These are phyloP conservation scores for Tridacna crocea DNA, from an alignment of 2,888 invertebrate genomes.

Conservation along the genomic window DNA sequence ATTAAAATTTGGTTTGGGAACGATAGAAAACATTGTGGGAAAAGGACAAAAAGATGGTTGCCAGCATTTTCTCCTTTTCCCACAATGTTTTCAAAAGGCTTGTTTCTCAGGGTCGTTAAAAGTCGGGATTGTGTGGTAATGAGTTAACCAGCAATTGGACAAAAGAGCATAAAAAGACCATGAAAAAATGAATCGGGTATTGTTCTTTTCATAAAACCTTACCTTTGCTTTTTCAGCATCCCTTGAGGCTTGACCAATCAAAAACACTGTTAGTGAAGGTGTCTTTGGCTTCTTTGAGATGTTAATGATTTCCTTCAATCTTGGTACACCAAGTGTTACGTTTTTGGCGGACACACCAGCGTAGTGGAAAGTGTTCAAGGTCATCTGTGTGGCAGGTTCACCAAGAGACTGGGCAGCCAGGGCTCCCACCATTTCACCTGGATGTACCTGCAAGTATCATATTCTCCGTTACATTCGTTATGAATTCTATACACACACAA, in stretches of 20 bases:
- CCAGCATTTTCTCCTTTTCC: too few species aligned
- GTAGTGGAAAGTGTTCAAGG: conserved; percentile 99
- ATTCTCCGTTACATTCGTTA: too few species aligned
- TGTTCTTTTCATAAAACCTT: background rate
- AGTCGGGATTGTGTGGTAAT: too few species aligned
- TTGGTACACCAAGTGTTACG: conserved; percentile 99
- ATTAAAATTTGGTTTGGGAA: too few species aligned
- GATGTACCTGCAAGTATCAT: conserved; percentile 85
- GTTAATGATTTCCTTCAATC: conserved; percentile 96
- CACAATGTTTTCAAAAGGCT: too few species aligned
- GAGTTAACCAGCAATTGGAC: too few species aligned
- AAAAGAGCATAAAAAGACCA: too few species aligned
- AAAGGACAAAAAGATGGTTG: too few species aligned
- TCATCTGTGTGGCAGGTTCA: conserved; percentile 97
- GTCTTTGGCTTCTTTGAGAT: conserved; percentile 99
- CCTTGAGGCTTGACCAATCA: conserved; percentile 98
- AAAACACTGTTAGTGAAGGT: conserved; percentile 98
- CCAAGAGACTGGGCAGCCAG: conserved; percentile 99
- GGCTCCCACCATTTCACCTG: conserved; percentile 99
- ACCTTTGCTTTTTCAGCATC: conserved; percentile 99
- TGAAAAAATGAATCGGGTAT: too few species aligned
- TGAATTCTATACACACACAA: too few species aligned
- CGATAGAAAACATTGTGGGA: too few species aligned
- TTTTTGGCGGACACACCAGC: conserved; percentile 99
- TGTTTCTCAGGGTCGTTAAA: too few species aligned